Conservation (phyloP, 2,888 invertebrate species). For the Polia nebulosa region DNA sequence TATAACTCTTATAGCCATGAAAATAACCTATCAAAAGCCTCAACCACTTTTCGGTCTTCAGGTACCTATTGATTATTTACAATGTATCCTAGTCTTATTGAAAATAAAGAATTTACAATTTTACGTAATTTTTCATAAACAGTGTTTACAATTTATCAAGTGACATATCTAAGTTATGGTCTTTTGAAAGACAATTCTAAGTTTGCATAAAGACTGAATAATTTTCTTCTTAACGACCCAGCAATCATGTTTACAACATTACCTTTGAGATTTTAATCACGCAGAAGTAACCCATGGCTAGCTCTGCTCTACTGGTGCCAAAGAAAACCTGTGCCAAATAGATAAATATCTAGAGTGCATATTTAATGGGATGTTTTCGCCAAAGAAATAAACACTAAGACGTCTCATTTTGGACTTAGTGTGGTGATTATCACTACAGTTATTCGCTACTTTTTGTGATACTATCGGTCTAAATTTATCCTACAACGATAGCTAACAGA, state of each 20-base stretch:
- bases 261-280: slow-evolving; percentile 29
- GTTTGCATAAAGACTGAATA: background rate
- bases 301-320: slow-evolving; percentile 28
- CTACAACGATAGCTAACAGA: no score
- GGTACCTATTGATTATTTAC: no score
- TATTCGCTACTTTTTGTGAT: slow-evolving; percentile 11
- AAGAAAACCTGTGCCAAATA: slow-evolving; percentile 47
- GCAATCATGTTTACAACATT: background rate
- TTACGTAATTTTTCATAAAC: no score
- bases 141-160: no score
- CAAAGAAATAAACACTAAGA: slow-evolving; percentile 29
- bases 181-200: no score
- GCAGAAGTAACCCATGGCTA: slow-evolving; percentile 20
- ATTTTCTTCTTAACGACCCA: background rate
- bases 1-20: no score
- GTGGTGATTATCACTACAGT: slow-evolving; percentile 29
- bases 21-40: no score
- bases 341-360: slow-evolving; percentile 55
- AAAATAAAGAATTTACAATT: no score
- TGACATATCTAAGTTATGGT: no score
- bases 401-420: slow-evolving; percentile 31
- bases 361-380: slow-evolving; percentile 49
- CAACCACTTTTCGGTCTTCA: no score
- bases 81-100: no score
- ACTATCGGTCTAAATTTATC: background rate